These are phyloP conservation scores for Phodopus roborovskii DNA, from an alignment of 2,113 vertebrate genomes.

Conservation along the genomic window DNA sequence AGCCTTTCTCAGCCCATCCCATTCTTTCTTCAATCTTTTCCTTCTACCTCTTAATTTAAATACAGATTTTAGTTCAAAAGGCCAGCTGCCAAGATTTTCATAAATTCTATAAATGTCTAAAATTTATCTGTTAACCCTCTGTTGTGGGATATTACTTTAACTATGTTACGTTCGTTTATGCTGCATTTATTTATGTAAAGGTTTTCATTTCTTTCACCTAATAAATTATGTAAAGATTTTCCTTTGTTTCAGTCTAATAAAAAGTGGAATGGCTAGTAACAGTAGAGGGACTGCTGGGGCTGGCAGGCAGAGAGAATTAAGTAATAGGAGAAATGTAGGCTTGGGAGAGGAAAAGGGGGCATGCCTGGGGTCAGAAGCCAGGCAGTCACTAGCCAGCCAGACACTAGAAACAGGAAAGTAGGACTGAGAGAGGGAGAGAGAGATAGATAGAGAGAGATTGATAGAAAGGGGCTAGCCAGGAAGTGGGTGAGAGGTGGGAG, in stretches of 20 bases:
- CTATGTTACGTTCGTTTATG: neutral
- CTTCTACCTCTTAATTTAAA: neutral
- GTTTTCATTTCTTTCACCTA: too few relatives aligned
- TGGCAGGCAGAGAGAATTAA: neutral
- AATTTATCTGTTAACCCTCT: neutral
- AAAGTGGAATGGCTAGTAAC: neutral
- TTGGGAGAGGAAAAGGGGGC: too few relatives aligned
- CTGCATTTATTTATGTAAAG: neutral
- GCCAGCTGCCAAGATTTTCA: neutral
- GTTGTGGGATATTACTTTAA: neutral
- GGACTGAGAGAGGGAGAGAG: too few relatives aligned
- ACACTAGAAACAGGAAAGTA: too few relatives aligned
- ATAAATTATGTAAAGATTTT: too few relatives aligned
- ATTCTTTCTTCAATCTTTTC: neutral
- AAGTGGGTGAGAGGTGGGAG: neutral
- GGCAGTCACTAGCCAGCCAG: too few relatives aligned
- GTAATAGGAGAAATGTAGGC: neutral
- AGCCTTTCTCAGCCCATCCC: neutral
- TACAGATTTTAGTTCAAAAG: neutral
- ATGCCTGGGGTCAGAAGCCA: too few relatives aligned
- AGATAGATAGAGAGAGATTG: too few relatives aligned
- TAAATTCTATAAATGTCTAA: neutral
- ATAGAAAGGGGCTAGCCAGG: neutral
- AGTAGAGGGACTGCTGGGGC: neutral
- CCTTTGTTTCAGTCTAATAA: neutral